Base-by-base conservation (phyloP, 2,113 vertebrate genomes). In the Delphinus delphis region DNA sequence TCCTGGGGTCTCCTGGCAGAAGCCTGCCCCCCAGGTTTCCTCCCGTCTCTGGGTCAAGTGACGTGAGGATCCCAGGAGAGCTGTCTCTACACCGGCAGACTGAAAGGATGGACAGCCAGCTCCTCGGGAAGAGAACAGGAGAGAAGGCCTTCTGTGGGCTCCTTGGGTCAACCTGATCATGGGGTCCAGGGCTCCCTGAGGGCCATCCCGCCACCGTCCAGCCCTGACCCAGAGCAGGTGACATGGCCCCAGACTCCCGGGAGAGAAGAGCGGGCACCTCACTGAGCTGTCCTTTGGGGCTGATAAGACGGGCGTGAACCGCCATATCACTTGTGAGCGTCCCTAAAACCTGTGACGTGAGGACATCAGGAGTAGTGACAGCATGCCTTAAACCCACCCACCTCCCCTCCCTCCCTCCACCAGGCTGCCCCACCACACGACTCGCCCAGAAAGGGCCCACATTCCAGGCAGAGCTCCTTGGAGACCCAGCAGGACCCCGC, bases 91-190 rank as follows among this genome's bases (percentile, higher is more conserved):
- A 3, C 60, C 3, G 5, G 21, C 36, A 55, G 76, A 12, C 18
- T 25, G n/a, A 68, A 23, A 28, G 25, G 6, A 18, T 3, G 47
- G 25, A 13, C 76, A 0, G 1, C 44, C 47, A 33, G 63, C 26
- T 70, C 47, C 2, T 7, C 0, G 2, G 68, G 58, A 38, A 28
- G 36, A 47, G 36, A 47, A 67, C 0, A 15, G 44, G 25, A 25
- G 7, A 41, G 47, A 13, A 2, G 5, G 23, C 18, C 44, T 55
- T 7, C 65, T n/a, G 3, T 8, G 12, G 81, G 38, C 82, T 81
- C 26, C 7, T 0, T 0, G 7, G 18, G 21, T 14, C 50, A 18
- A 6, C 7, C 68, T 2, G 0, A 15, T 6, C 23, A 1, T 2
- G 18, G 28, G 9, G 10, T 21, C 31, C 31, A 1, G n/a, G 20